Evolutionary conservation across 2,113 vertebrate genomes (phyloP).

Genomic region (Trachemys scripta): DNA sequence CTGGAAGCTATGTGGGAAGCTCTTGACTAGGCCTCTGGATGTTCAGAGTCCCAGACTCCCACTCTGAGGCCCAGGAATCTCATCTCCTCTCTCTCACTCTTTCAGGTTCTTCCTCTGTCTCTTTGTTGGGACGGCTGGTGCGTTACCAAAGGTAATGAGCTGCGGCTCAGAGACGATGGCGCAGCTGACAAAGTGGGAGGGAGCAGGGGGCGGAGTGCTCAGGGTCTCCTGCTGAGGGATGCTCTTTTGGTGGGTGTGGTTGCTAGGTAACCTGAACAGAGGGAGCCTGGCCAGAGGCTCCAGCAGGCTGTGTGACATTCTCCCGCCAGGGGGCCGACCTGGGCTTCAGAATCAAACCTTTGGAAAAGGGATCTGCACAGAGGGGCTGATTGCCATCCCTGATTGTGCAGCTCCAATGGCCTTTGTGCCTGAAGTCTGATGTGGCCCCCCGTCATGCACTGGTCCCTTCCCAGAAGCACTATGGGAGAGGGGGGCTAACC

Average conservation of each 20-base stretch:
- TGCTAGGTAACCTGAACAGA: neutral
- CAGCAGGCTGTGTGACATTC: neutral
- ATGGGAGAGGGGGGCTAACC: neutral
- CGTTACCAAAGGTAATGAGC: conserved; percentile 89
- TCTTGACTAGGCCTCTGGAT: neutral
- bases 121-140: conserved; percentile 88
- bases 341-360: neutral
- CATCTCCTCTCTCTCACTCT: neutral
- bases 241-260: neutral
- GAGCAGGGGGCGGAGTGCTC: neutral
- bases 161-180: neutral
- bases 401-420: neutral
- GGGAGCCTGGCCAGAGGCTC: neutral
- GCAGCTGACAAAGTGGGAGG: neutral
- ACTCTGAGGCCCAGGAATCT: neutral
- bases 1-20: neutral
- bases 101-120: conserved; percentile 96
- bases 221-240: neutral
- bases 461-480: no score
- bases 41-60: neutral
- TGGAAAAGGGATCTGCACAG: neutral
- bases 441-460: no score
- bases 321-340: neutral
- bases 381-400: neutral
- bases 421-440: neutral